A percentile compares a stretch with the other conserved stretches of the same genome.
Conservation (phyloP, 2,888 invertebrate genomes). For the Keiferia lycopersicella region DNA sequence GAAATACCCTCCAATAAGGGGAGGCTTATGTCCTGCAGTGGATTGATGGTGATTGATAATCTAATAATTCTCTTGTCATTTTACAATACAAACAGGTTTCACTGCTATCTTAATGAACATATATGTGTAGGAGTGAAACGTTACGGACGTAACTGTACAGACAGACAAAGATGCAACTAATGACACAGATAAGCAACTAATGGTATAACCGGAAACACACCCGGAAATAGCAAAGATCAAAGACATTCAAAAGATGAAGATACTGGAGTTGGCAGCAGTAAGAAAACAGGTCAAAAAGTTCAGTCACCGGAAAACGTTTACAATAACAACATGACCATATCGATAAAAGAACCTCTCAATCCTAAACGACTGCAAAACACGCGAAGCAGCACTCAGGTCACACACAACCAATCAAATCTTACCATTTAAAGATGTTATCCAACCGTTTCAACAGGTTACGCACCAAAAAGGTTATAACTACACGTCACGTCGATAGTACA, state of each 20-base stretch:
- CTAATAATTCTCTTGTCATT: too few species aligned
- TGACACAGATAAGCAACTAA: neutral
- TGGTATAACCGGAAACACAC: neutral
- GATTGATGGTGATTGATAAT: too few species aligned
- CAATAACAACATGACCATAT: slow-evolving; percentile 5
- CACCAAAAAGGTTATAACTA: slow-evolving; percentile 19
- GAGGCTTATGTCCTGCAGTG: too few species aligned
- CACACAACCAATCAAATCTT: slow-evolving; percentile 4
- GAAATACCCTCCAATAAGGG: too few species aligned
- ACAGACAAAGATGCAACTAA: neutral
- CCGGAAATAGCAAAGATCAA: neutral
- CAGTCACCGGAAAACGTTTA: slow-evolving; percentile 6
- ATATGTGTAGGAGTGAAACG: neutral
- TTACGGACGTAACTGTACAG: neutral
- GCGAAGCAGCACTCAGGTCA: neutral
- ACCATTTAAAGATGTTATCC: slow-evolving; percentile 13
- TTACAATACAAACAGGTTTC: too few species aligned
- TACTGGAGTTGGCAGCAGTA: neutral
- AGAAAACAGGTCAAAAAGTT: neutral
- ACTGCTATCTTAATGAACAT: neutral
- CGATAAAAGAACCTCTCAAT: neutral
- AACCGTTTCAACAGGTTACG: slow-evolving; percentile 12
- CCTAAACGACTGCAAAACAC: neutral
- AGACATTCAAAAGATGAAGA: neutral
- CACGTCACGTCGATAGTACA: slow-evolving; percentile 37